phyloP scores from a whole-genome alignment of 2,888 invertebrate genomes.

The Drosophila borealis region DNA sequence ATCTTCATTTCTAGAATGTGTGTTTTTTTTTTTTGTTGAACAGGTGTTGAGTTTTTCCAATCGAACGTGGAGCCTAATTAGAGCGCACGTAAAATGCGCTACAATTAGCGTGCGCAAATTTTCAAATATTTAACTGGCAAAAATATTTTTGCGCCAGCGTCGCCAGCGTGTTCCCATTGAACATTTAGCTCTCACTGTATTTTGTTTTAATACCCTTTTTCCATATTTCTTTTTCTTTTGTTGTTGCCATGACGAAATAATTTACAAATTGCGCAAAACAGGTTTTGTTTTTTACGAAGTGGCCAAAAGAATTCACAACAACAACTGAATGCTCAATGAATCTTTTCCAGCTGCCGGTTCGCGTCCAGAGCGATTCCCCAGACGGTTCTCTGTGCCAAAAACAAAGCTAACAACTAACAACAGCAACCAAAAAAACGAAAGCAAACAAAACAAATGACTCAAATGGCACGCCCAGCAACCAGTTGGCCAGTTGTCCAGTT shows the following conservation, averaged over 20 bases:
- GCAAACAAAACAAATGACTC: slow-evolving; percentile 43
- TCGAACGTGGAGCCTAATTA: slow-evolving; percentile 60
- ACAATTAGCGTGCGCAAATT: slow-evolving; percentile 52
- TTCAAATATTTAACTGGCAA: slow-evolving; percentile 41
- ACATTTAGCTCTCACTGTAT: slow-evolving; percentile 16
- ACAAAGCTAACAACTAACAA: slow-evolving; percentile 1
- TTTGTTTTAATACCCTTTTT: slow-evolving; percentile 29
- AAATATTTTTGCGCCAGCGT: slow-evolving; percentile 34
- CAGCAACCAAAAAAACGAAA: slow-evolving; percentile 21
- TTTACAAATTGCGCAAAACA: slow-evolving; percentile 72
- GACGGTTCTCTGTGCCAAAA: slow-evolving; percentile 30
- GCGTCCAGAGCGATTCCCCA: slow-evolving; percentile 22
- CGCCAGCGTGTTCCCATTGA: slow-evolving; percentile 15
- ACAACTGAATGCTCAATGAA: slow-evolving; percentile 54
- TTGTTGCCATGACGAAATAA: slow-evolving; percentile 67
- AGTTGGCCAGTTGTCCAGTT: slow-evolving; percentile 18
- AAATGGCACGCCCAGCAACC: slow-evolving; percentile 43
- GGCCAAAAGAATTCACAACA: slow-evolving; percentile 31
- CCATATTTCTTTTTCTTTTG: slow-evolving; percentile 25
- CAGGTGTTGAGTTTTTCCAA: slow-evolving; percentile 50
- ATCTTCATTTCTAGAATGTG: slow-evolving; percentile 2
- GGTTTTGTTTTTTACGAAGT: slow-evolving; percentile 44
- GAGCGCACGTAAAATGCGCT: slow-evolving; percentile 56
- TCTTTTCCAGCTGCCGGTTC: slow-evolving; percentile 40
- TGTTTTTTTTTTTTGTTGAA: background rate